Evolutionary conservation across 2,113 vertebrate species (phyloP), one percentile per base, ranked within the genome.

Genomic region (Embiotoca jacksoni): DNA sequence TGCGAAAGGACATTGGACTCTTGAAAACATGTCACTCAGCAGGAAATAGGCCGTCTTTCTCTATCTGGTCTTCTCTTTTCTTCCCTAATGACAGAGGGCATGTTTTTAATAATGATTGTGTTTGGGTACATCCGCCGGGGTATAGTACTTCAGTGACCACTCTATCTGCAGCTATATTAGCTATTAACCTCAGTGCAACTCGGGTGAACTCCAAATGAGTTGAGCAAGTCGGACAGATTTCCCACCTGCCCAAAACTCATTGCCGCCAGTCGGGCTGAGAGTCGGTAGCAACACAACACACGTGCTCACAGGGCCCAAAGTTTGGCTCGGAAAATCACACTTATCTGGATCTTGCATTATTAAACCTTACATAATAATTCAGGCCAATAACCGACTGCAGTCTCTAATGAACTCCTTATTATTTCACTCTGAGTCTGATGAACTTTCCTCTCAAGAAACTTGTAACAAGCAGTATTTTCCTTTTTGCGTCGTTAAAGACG

Each of bases 151-250:
- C 32, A 72, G 68, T 73, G 75, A 35, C 82, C 36, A 39, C 74
- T 78, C 52, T 47, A 23, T 83, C 73, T 83, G 67, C 4, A 37
- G 55, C 67, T 78, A 72, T 86, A 82, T 88, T 85, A 84, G 82
- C 83, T 77, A 68, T 90, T 92, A 88, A 88, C 86, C 80, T 78
- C 75, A 46, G 78, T 78, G 80, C 81, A 79, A 44, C 61, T 44
- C 76, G 83, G 80, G 91, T 90, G 80, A 91, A 89, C 71, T 57
- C 69, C 72, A 75, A 88, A 73, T 80, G 78, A 87, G 70, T 53
- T 41, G 71, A 78, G 76, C 65, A 78, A 87, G 52, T 83, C 37
- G 0, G 74, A 89, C 71, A 88, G 75, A 90, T 89, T 91, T 90
- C 87, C 85, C 87, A 78, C 39, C 5, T 82, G 86, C 65, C 75